Evolutionary conservation across 2,888 invertebrate species (phyloP).

Genomic region (Thera britannica): DNA sequence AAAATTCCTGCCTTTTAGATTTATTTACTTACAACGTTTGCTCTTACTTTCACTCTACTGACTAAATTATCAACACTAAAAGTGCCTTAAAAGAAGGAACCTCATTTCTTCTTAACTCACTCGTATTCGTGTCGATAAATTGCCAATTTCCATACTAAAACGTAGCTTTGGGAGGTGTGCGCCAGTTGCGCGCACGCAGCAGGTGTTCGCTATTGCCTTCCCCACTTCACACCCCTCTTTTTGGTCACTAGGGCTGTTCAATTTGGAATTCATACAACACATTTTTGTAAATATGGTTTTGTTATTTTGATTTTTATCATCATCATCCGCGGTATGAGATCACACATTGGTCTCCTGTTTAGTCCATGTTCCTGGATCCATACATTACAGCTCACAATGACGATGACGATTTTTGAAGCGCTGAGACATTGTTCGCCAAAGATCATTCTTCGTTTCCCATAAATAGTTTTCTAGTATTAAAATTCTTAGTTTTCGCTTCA

Average conservation of each 20-base stretch:
- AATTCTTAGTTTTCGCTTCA: too few species aligned
- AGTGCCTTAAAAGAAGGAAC: neutral
- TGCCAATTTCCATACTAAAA: slow-evolving; percentile 52
- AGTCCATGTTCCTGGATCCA: too few species aligned
- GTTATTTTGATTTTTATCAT: neutral
- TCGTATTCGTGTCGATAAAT: slow-evolving; percentile 44
- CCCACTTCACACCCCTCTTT: slow-evolving; percentile 24
- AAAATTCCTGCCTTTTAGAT: too few species aligned
- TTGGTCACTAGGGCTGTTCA: slow-evolving; percentile 41
- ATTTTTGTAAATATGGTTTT: neutral
- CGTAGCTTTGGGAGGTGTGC: slow-evolving; percentile 24
- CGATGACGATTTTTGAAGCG: too few species aligned
- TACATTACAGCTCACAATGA: too few species aligned
- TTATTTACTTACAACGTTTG: neutral
- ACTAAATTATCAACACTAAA: neutral
- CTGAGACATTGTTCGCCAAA: too few species aligned
- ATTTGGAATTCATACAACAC: neutral
- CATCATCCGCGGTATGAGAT: too few species aligned
- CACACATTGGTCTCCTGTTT: too few species aligned
- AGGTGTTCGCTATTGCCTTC: slow-evolving; percentile 50
- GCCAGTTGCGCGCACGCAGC: slow-evolving; percentile 59
- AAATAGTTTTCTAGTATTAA: too few species aligned
- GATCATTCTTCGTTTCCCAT: too few species aligned
- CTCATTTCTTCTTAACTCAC: neutral
- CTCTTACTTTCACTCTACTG: neutral